Conservation (phyloP, 2,113 vertebrate species). For the Paralichthys olivaceus region DNA sequence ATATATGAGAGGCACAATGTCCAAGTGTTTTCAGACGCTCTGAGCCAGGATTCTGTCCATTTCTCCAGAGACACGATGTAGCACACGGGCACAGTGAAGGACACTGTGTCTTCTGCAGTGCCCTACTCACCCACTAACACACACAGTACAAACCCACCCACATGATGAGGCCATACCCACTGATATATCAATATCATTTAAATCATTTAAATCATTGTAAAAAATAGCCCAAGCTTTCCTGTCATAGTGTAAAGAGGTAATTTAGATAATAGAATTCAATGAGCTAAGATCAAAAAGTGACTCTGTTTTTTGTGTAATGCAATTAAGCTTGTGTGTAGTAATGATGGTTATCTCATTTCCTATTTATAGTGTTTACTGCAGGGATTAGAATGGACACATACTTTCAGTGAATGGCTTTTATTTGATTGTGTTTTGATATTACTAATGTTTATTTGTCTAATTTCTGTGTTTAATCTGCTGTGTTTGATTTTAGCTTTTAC, state of each 20-base stretch:
- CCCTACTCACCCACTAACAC: conserved; percentile 9
- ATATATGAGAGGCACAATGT: conserved; percentile 18
- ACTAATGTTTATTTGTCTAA: too few relatives aligned
- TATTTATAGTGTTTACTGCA: not conserved
- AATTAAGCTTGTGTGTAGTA: not conserved
- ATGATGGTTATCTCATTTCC: conserved; percentile 3
- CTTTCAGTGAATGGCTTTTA: not conserved
- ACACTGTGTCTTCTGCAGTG: conserved; percentile 52
- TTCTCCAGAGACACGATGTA: conserved; percentile 55
- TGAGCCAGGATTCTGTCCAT: conserved; percentile 41
- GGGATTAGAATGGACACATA: not conserved
- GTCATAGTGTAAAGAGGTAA: not conserved
- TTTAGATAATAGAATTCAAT: not conserved
- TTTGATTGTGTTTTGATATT: too few relatives aligned
- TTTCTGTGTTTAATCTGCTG: too few relatives aligned
- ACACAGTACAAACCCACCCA: conserved; percentile 18
- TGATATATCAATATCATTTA: too few relatives aligned
- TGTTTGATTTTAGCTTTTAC: too few relatives aligned
- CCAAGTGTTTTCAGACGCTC: conserved; percentile 25
- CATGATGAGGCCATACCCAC: not conserved
- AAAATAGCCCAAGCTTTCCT: too few relatives aligned
- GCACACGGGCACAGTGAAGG: conserved; percentile 56
- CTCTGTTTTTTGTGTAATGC: not conserved
- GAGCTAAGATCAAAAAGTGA: not conserved
- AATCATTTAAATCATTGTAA: rapidly evolving